These are phyloP conservation scores for Pseudomyrmex cubaensis DNA, from an alignment of 1,140 invertebrate species.

Conservation along the genomic window DNA sequence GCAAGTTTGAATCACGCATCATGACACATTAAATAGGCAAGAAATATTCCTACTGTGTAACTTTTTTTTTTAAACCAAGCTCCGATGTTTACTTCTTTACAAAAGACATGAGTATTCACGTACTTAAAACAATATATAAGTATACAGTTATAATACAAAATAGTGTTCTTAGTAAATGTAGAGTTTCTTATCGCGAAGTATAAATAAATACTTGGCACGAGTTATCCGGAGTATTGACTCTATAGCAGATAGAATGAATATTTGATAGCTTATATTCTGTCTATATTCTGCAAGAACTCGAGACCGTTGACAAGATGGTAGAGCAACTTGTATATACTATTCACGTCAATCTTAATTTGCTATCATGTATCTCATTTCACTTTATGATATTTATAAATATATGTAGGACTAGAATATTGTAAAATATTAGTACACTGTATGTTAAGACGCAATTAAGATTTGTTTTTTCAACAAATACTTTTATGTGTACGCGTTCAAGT, in stretches of 20 bases:
- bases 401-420: background rate
- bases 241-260: slow-evolving; percentile 27
- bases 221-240: slow-evolving; percentile 29
- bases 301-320: slow-evolving; percentile 17
- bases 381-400: background rate
- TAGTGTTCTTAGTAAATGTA: background rate
- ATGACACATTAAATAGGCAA: background rate
- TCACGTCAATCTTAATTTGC: background rate
- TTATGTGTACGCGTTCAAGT: background rate
- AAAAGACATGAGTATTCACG: background rate
- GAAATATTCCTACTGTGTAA: background rate
- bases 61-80: background rate
- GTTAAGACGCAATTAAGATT: no score
- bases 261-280: slow-evolving; percentile 2
- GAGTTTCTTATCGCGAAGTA: background rate
- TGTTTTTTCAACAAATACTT: no score
- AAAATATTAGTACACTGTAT: background rate
- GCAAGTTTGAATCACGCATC: slow-evolving; percentile 2
- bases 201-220: slow-evolving; percentile 13
- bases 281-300: background rate
- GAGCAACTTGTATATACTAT: background rate
- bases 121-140: background rate
- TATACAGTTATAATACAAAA: background rate
- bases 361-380: background rate
- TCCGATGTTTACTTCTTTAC: background rate